Evolutionary conservation across 2,113 vertebrate genomes (phyloP).

Genomic region (Litocranius walleri): DNA sequence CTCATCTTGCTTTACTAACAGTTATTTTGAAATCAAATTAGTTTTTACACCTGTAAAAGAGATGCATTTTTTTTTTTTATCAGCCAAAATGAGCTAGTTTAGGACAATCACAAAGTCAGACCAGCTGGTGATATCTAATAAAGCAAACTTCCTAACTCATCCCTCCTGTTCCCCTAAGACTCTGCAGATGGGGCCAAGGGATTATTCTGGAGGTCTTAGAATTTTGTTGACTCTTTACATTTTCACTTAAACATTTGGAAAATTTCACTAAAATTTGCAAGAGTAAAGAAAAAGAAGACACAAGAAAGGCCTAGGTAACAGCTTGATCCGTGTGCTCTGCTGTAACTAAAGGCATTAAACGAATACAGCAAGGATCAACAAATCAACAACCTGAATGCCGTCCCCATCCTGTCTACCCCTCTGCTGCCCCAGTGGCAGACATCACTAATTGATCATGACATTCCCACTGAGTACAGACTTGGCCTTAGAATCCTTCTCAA

Average conservation of each 20-base stretch:
- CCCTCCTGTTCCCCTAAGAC: slow-evolving; percentile 65
- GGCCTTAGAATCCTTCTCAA: slow-evolving; percentile 22
- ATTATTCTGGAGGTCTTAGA: slow-evolving; percentile 60
- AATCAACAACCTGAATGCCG: not conserved
- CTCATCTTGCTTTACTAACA: slow-evolving; percentile 75
- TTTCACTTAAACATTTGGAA: slow-evolving; percentile 31
- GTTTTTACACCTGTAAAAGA: slow-evolving; percentile 75
- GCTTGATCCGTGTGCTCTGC: not conserved
- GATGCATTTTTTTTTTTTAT: slow-evolving; percentile 65
- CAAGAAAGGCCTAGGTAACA: not conserved
- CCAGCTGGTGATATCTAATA: slow-evolving; percentile 70
- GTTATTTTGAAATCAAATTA: slow-evolving; percentile 77
- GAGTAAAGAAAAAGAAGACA: slow-evolving; percentile 3
- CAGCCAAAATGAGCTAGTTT: slow-evolving; percentile 67
- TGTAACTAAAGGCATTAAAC: not conserved
- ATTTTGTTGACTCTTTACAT: slow-evolving; percentile 60
- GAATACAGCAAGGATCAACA: not conserved
- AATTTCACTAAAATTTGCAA: not conserved
- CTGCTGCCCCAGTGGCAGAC: slow-evolving; percentile 25
- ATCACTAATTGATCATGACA: slow-evolving; percentile 57
- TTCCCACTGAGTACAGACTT: slow-evolving; percentile 39
- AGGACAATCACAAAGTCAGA: slow-evolving; percentile 72
- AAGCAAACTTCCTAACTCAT: slow-evolving; percentile 64
- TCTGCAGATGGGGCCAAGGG: slow-evolving; percentile 64
- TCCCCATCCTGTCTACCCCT: not conserved